phyloP scores from a whole-genome alignment of 2,888 invertebrate species.

The Ennomos erosarius region DNA sequence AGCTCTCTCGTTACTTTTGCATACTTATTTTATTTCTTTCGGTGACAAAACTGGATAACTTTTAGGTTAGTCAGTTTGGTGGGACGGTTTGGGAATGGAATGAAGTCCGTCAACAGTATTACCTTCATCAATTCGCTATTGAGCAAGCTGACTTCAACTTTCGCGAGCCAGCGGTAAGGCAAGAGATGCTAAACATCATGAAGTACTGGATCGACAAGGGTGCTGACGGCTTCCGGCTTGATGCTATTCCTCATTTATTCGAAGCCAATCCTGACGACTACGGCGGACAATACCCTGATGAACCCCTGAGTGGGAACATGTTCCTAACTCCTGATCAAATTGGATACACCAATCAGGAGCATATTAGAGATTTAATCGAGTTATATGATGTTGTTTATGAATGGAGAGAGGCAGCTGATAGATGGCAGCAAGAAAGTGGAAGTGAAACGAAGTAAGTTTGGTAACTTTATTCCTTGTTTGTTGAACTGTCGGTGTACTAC shows the following conservation, averaged over 20 bases:
- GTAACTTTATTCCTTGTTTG: too few relatives aligned
- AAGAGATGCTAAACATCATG: conserved; percentile 86
- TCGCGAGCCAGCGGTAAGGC: conserved; percentile 81
- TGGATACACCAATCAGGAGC: conserved; percentile 84
- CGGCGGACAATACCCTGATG: conserved; percentile 72
- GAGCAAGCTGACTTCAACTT: conserved; percentile 89
- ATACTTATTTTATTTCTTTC: not conserved
- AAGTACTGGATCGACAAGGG: conserved; percentile 91
- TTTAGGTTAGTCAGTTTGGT: conserved; percentile 83
- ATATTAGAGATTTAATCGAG: conserved; percentile 86
- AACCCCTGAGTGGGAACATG: conserved; percentile 71
- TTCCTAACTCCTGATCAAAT: conserved; percentile 72
- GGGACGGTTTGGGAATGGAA: conserved; percentile 90
- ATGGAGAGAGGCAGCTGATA: conserved; percentile 82
- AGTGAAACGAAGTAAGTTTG: conserved; percentile 69
- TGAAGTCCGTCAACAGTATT: conserved; percentile 86
- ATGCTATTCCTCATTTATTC: conserved; percentile 86
- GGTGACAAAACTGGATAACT: conserved; percentile 2
- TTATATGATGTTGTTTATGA: conserved; percentile 83
- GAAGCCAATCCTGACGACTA: conserved; percentile 76
- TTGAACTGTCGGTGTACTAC: too few relatives aligned
- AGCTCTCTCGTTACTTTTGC: too few relatives aligned
- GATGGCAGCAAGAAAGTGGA: conserved; percentile 68
- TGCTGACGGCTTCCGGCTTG: conserved; percentile 91
- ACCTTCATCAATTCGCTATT: conserved; percentile 87